Evolutionary conservation across 2,888 invertebrate genomes (phyloP), one percentile per base, ranked within the genome.

Genomic region (Tortrix viridana): DNA sequence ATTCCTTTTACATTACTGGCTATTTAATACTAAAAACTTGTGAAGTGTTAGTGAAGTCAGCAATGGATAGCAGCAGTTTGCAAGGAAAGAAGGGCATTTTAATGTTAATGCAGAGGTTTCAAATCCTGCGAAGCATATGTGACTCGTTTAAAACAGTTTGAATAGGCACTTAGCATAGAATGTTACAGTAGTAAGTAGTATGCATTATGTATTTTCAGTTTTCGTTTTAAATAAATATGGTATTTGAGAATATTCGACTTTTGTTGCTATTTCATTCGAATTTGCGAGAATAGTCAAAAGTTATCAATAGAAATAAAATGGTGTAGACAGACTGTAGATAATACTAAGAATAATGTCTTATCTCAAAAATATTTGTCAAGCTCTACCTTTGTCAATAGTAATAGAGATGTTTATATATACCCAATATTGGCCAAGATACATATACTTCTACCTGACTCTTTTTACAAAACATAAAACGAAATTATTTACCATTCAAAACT

Each of bases 161-260:
- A 64, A 63, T 57, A 32, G 57, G 32, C 49, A 41, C 54, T 62
- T 66, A 56, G 57, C 63, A 58, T 63, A 58, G 37, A 63, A 63
- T 63, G 58, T 52, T 48, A 37, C 63, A 18, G 46, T 52, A 37
- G 44, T 20, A 53, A 57, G 57, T 63, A 37, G 23, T 19, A 32
- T 61, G 50, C 46, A 56, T 62, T 52, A 41, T 57, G 52, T 57
- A 63, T 62, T 52, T 49, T 18, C 32, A 56, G 37, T 44, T 55
- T 37, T 16, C 26, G 43, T 37, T 41, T n/a, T 53, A 20, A n/a
- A 19, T 12, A 44, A 44, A 44, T 18, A 18, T 44, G 7, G 18
- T 9, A 2, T 3, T 26, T 26, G 9, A 26, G 26, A 26, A 26
- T 26, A 26, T 26, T 26, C 9, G 26, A 23, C 26, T 7, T 18